Percentiles rank a stretch among this genome's conserved stretches.
Conservation (phyloP, 1,140 invertebrate genomes). For the Microvelia longipes region DNA sequence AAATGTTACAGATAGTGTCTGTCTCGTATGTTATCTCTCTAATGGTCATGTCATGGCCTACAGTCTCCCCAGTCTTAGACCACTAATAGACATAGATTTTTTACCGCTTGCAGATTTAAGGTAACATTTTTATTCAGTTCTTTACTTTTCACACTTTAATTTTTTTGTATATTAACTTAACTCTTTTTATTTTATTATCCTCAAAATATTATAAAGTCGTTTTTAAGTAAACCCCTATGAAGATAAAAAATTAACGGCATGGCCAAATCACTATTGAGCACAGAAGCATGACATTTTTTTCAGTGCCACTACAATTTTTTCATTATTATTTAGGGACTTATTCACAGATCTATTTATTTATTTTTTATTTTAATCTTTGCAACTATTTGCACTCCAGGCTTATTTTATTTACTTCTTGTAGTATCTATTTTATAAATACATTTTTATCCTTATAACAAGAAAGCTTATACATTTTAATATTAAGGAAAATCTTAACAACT, state of each 20-base stretch:
- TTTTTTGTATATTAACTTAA: constrained; percentile 3
- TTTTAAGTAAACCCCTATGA: not conserved
- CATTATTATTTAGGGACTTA: not conserved
- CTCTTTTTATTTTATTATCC: not conserved
- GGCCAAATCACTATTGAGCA: not conserved
- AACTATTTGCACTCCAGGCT: not conserved
- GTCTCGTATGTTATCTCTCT: constrained; percentile 81
- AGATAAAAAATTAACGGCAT: not conserved
- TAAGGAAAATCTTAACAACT: too few species aligned
- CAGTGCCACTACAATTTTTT: not conserved
- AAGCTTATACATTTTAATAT: too few species aligned
- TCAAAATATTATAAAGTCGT: not conserved
- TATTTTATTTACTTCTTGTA: not conserved
- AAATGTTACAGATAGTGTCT: constrained; percentile 79
- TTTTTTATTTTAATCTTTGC: not conserved
- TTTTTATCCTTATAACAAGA: too few species aligned
- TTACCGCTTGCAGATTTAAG: constrained; percentile 82
- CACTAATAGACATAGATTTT: constrained; percentile 82
- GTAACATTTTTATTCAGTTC: constrained; percentile 37
- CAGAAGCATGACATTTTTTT: not conserved
- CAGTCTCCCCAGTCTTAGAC: constrained; percentile 82
- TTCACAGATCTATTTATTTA: not conserved
- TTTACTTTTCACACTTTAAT: constrained; percentile 10
- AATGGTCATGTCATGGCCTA: constrained; percentile 82
- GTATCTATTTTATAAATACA: too few species aligned